Conservation (phyloP, 2,113 vertebrate genomes). For the Pleuronectes platessa region DNA sequence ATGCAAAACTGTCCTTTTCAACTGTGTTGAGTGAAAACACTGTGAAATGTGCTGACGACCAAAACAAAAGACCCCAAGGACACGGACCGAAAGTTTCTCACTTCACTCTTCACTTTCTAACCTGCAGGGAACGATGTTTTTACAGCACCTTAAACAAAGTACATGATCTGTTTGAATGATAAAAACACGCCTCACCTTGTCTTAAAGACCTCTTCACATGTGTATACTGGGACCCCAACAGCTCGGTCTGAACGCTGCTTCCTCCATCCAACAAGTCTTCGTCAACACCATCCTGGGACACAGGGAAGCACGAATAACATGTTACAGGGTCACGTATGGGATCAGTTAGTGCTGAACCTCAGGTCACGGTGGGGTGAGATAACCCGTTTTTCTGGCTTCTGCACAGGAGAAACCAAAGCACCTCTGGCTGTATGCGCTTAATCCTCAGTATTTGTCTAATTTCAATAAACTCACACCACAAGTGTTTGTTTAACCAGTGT, state of each 20-base stretch:
- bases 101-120: not conserved
- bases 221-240: slow-evolving; percentile 42
- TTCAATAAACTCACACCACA: not conserved
- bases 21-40: slow-evolving; percentile 61
- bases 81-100: not conserved
- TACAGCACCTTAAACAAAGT: not conserved
- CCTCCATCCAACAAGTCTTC: not conserved
- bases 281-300: slow-evolving; percentile 49
- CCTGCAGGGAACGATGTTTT: not conserved
- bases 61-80: not conserved
- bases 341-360: not conserved
- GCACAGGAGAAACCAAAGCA: not conserved
- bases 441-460: not conserved
- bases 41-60: slow-evolving; percentile 13
- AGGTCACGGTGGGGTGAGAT: not conserved
- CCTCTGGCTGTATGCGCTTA: not conserved
- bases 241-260: not conserved
- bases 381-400: slow-evolving; percentile 11
- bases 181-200: slow-evolving; percentile 63
- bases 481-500: not conserved
- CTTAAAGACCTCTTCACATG: slow-evolving; percentile 75
- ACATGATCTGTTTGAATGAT: not conserved
- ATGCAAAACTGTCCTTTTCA: slow-evolving; percentile 26
- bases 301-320: not conserved
- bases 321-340: not conserved